A percentile compares a stretch with the other conserved stretches of the same genome.
Evolutionary conservation across 2,113 vertebrate genomes (phyloP).

Genomic region (Dermatemys mawii): DNA sequence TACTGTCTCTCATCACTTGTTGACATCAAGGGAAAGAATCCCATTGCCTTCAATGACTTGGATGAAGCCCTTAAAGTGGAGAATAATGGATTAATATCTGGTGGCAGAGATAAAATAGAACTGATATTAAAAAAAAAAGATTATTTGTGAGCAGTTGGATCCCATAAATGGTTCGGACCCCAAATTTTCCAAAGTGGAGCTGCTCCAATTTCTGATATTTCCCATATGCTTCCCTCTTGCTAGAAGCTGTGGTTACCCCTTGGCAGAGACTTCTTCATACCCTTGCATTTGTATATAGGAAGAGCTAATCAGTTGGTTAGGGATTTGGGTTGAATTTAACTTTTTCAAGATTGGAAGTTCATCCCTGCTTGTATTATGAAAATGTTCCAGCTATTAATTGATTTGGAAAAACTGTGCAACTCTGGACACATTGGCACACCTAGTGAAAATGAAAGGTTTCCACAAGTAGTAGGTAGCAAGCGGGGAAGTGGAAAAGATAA

Average conservation of each 20-base stretch:
- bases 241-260: neutral
- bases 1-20: no score
- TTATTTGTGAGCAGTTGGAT: neutral
- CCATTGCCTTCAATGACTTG: no score
- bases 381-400: neutral
- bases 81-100: neutral
- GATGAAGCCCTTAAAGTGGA: neutral
- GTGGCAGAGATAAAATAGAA: neutral
- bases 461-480: neutral
- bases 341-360: neutral
- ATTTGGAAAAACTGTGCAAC: neutral
- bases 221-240: neutral
- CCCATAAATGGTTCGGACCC: neutral
- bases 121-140: neutral
- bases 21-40: neutral
- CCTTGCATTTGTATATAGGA: neutral
- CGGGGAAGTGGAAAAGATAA: no score
- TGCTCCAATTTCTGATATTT: neutral
- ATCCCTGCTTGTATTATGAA: neutral
- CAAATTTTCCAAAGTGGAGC: neutral
- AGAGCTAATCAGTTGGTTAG: neutral
- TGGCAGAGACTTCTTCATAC: neutral
- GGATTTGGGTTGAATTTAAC: neutral
- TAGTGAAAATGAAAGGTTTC: neutral
- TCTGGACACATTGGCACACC: neutral